A percentile compares a stretch with the other conserved stretches of the same genome.
These are phyloP conservation scores for Amazona finschi DNA, from an alignment of 2,797 vertebrate species.

Conservation along the genomic window DNA sequence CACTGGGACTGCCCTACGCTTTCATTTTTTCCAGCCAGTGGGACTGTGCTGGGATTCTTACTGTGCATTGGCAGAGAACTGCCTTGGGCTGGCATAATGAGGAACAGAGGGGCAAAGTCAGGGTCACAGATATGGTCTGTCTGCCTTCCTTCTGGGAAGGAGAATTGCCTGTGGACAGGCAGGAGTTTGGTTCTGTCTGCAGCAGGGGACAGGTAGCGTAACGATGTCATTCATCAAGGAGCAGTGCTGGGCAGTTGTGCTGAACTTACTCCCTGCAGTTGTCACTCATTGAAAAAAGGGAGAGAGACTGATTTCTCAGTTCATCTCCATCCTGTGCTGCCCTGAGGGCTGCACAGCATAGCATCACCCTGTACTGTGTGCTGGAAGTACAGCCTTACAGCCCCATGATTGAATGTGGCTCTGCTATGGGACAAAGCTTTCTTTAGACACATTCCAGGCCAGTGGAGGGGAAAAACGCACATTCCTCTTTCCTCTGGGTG, in stretches of 20 bases:
- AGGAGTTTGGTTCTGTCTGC: neutral
- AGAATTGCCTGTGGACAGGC: neutral
- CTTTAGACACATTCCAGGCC: neutral
- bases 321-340: neutral
- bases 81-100: neutral
- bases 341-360: neutral
- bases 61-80: neutral
- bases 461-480: rapidly evolving
- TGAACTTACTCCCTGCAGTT: neutral
- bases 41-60: neutral
- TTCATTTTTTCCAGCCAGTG: neutral
- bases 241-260: neutral
- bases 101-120: neutral
- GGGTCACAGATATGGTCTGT: rapidly evolving
- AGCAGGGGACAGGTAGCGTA: neutral
- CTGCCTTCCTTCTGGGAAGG: neutral
- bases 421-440: neutral
- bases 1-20: neutral
- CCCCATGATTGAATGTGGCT: neutral
- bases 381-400: neutral
- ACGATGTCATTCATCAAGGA: neutral
- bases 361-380: neutral
- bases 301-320: neutral
- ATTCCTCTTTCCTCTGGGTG: neutral
- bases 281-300: neutral